These are phyloP conservation scores for Myiothlypis coronata DNA, from an alignment of 2,797 vertebrate species.

Conservation along the genomic window DNA sequence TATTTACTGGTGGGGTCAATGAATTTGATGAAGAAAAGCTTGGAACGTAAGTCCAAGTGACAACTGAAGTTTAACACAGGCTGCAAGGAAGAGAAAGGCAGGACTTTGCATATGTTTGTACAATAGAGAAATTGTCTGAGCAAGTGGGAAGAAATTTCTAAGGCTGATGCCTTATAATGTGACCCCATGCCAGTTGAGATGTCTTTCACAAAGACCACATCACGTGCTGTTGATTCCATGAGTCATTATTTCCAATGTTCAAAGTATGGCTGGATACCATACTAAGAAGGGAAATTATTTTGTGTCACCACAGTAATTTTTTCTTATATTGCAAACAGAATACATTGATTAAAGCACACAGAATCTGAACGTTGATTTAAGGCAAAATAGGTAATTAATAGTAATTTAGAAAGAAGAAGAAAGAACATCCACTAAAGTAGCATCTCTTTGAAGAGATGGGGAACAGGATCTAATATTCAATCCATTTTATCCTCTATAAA, in stretches of 20 bases:
- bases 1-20: not conserved
- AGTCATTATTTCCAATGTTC: constrained; percentile 7
- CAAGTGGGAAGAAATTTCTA: not conserved
- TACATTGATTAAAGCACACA: not conserved
- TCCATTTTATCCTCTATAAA: not conserved
- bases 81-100: not conserved
- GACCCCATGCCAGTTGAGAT: not conserved
- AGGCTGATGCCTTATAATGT: not conserved
- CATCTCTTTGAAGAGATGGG: not conserved
- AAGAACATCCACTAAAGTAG: not conserved
- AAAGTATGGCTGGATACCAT: not conserved
- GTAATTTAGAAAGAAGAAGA: not conserved
- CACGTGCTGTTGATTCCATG: not conserved
- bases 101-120: not conserved
- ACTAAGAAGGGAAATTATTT: not conserved
- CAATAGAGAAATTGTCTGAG: constrained; percentile 7
- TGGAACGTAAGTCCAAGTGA: not conserved
- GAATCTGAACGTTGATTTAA: not conserved
- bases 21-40: constrained; percentile 6
- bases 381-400: not conserved
- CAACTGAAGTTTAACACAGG: constrained; percentile 7
- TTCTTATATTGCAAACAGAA: not conserved
- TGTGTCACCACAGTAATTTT: not conserved
- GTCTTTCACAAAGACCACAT: not conserved
- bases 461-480: not conserved